Conservation (phyloP, 2,888 invertebrate species). For the Elmis aenea region DNA sequence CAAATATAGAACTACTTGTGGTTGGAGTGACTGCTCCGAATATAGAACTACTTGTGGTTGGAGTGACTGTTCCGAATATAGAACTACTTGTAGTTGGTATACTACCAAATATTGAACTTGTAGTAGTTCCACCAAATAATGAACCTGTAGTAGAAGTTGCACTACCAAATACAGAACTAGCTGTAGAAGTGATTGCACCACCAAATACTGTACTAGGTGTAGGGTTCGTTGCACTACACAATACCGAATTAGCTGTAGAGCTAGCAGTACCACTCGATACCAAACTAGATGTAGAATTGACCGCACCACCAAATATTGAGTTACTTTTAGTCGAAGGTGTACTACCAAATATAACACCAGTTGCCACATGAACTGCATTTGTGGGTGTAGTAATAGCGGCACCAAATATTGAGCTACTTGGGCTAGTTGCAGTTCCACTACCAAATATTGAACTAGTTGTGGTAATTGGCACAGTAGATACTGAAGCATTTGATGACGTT, state of each 20-base stretch:
- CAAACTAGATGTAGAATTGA: no score
- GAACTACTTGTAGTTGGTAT: constrained; percentile 9
- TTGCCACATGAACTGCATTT: no score
- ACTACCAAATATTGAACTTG: constrained; percentile 7
- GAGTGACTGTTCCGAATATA: constrained; percentile 7
- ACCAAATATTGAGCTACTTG: constrained; percentile 8
- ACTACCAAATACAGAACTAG: not conserved
- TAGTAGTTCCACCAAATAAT: constrained; percentile 5
- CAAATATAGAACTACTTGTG: constrained; percentile 6
- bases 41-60: constrained; percentile 4
- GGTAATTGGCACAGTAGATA: no score
- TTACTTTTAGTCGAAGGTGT: no score
- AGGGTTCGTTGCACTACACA: not conserved
- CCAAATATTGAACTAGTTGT: constrained; percentile 1
- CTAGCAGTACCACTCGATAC: not conserved
- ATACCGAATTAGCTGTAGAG: not conserved
- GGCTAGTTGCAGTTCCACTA: constrained; percentile 1
- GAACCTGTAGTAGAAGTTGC: constrained; percentile 1
- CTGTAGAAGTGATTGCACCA: not conserved
- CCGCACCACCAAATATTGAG: no score
- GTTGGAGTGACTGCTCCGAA: constrained; percentile 7
- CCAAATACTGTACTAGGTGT: not conserved
- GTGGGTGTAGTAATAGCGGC: not conserved
- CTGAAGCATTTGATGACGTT: no score
- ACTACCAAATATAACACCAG: no score